These are phyloP conservation scores for Eristalis arbustorum DNA, from an alignment of 2,888 invertebrate species.

Conservation along the genomic window DNA sequence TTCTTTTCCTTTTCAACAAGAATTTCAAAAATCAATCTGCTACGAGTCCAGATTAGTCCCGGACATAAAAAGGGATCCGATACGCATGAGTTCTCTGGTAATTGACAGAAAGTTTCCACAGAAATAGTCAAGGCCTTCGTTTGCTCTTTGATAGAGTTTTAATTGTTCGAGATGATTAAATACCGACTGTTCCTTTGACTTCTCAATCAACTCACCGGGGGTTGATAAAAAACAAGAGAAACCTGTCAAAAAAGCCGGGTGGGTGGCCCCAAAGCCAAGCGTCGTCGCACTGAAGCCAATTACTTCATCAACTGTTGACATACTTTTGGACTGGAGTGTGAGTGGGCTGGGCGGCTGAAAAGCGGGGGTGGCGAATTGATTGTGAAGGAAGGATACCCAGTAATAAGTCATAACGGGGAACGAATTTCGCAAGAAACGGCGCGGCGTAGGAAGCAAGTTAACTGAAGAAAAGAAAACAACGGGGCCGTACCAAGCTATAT, in stretches of 20 bases:
- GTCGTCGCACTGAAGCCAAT: constrained; percentile 19
- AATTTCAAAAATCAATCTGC: background rate
- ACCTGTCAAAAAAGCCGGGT: background rate
- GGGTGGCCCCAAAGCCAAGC: background rate
- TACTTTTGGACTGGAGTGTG: constrained; percentile 21
- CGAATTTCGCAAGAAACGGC: background rate
- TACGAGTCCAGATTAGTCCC: background rate
- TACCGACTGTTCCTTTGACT: constrained; percentile 1
- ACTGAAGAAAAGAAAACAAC: constrained; percentile 25
- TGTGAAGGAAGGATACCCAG: constrained; percentile 4
- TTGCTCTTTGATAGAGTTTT: constrained; percentile 4
- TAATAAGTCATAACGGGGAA: background rate
- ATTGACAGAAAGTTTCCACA: constrained; percentile 24
- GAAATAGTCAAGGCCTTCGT: background rate
- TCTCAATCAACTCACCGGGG: background rate
- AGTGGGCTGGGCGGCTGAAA: background rate
- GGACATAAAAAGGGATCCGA: background rate
- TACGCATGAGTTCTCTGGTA: background rate
- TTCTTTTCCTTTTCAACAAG: background rate
- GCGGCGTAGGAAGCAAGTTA: background rate
- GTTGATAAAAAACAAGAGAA: background rate
- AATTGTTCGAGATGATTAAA: constrained; percentile 11
- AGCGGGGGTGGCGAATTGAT: constrained; percentile 23
- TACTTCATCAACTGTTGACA: constrained; percentile 54
- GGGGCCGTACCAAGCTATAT: constrained; percentile 58